Base-by-base conservation (phyloP, 2,113 vertebrate species). In the Lasiurus borealis region DNA sequence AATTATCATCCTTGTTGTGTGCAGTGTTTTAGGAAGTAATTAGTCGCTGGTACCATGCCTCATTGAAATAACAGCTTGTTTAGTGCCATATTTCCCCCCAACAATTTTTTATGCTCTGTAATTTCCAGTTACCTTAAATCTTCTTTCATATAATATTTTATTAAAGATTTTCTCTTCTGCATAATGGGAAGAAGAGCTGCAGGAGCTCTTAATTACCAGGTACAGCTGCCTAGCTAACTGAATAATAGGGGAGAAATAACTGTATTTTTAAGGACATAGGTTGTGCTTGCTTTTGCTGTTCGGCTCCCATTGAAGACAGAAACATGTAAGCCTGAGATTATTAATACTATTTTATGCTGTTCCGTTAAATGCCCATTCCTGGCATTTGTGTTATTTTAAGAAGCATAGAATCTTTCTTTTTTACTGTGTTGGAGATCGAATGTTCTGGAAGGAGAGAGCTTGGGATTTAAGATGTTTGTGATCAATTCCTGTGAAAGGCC, bases 101-200 rank as follows among this genome's bases (percentile, higher is more conserved):
- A 95, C 78, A 93, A 72, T 59, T 97, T 73, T 76, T 98, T 96
- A 78, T 93, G 85, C 6, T 44, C 93, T 96, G 11, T 8, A n/a
- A 19, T 71, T 95, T 96, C 90, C 59, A 48, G 89, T 85, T 97
- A 18, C 86, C 71, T 21, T 81, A 80, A 27, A 31, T 94, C 31
- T 91, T 93, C 75, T 93, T 88, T 90, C 11, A 6, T 90, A 29
- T 87, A 89, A 77, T 94, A 73, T 97, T 98, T 98, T 92, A 68
- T 96, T 94, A 95, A 94, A 96, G 40, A 96, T 97, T 97, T 97
- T 97, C 93, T 97, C 7, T 25, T 97, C 97, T 98, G 71, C 87
- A 71, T 93, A 97, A 96, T 96, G 92, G 82, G 89, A 92, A 80
- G 83, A 92, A 85, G 85, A 93, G 90, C 34, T 95, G 11, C 88